phyloP scores from a whole-genome alignment of 2,113 vertebrate species.

The Sylvia atricapilla region DNA sequence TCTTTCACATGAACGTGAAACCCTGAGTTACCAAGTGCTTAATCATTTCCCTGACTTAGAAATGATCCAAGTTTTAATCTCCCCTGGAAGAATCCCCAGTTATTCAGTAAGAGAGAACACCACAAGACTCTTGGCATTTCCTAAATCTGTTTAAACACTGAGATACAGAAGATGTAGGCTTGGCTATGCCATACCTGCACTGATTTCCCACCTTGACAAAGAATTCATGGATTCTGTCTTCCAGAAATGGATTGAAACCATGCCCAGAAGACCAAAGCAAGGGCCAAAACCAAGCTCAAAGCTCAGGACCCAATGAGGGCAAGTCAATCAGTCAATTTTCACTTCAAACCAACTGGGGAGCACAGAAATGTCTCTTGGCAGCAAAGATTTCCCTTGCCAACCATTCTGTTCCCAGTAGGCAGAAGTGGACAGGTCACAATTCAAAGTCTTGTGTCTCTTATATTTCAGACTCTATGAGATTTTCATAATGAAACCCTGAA shows the following conservation, averaged over 20 bases:
- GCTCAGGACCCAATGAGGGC: not conserved
- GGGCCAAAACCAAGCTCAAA: not conserved
- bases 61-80: not conserved
- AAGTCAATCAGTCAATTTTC: not conserved
- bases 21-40: not conserved
- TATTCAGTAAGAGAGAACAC: not conserved
- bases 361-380: not conserved
- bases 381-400: not conserved
- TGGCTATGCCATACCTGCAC: not conserved
- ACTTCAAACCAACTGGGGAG: rapidly evolving
- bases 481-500: not conserved
- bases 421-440: not conserved
- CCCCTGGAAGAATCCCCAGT: not conserved
- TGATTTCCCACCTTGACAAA: not conserved
- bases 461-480: not conserved
- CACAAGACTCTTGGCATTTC: not conserved
- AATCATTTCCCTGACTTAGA: not conserved
- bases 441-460: not conserved
- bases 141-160: not conserved
- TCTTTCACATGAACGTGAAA: rapidly evolving
- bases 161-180: not conserved
- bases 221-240: not conserved
- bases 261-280: not conserved
- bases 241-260: not conserved
- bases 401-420: not conserved